Percentiles rank a stretch among this genome's conserved stretches.
These are phyloP conservation scores for Dichetophora obliterata DNA, from an alignment of 2,888 invertebrate species.

Conservation along the genomic window DNA sequence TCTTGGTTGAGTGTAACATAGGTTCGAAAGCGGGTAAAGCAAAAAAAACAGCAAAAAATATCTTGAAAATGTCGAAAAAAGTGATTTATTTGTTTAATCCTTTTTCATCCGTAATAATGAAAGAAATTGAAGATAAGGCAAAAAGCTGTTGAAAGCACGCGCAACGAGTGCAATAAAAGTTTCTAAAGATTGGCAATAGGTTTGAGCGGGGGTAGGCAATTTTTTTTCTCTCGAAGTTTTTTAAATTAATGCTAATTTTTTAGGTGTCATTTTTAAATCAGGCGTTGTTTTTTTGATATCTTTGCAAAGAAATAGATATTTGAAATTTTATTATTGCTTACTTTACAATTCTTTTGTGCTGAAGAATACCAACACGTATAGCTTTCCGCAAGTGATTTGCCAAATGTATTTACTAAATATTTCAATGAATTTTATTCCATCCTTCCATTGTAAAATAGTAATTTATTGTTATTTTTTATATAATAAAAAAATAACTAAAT, in stretches of 20 bases:
- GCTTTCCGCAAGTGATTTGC: too few species aligned
- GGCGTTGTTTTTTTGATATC: background rate
- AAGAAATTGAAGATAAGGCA: constrained; percentile 5
- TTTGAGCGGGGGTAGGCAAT: background rate
- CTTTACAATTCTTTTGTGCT: too few species aligned
- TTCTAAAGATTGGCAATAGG: background rate
- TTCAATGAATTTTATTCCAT: too few species aligned
- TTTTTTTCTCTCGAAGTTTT: background rate
- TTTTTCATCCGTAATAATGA: constrained; percentile 38
- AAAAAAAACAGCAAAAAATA: background rate
- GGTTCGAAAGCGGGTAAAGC: constrained; percentile 1
- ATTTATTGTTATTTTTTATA: too few species aligned
- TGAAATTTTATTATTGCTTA: too few species aligned
- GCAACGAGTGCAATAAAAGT: constrained; percentile 17
- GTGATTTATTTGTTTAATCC: constrained; percentile 54
- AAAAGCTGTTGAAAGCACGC: constrained; percentile 26
- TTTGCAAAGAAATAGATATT: too few species aligned
- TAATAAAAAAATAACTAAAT: too few species aligned
- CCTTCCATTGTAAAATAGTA: too few species aligned
- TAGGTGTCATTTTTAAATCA: constrained; percentile 33
- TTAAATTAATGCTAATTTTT: constrained; percentile 26
- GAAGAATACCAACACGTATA: too few species aligned
- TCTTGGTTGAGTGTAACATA: constrained; percentile 23
- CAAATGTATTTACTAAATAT: too few species aligned
- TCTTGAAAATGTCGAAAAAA: constrained; percentile 40